These are phyloP conservation scores for Manis crassicaudata DNA, from an alignment of 2,797 vertebrate species.

Conservation along the genomic window DNA sequence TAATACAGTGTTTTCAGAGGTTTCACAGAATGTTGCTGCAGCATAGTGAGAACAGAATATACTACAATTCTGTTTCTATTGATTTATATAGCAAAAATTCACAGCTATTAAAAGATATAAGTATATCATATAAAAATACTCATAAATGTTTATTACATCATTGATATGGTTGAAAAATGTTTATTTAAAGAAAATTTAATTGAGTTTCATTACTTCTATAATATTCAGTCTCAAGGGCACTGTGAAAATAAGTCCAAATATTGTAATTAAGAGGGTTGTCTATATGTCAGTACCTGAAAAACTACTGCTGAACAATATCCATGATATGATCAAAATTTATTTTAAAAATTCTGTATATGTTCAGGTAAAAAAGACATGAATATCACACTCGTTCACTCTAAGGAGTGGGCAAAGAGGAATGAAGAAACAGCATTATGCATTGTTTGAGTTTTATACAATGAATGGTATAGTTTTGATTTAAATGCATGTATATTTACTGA, in stretches of 20 bases:
- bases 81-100: not conserved
- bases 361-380: not conserved
- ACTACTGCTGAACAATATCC: not conserved
- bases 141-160: not conserved
- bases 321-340: not conserved
- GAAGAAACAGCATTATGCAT: not conserved
- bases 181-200: not conserved
- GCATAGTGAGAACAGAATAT: not conserved
- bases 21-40: not conserved
- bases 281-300: not conserved
- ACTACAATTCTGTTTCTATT: not conserved
- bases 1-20: not conserved
- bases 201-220: not conserved
- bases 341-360: not conserved
- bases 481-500: not conserved
- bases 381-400: not conserved
- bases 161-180: not conserved
- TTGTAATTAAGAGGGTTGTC: not conserved
- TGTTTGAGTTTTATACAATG: not conserved
- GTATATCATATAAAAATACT: not conserved
- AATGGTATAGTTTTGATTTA: not conserved
- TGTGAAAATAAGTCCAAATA: not conserved
- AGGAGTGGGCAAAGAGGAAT: fast-evolving
- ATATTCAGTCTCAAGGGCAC: not conserved
- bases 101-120: not conserved